These are phyloP conservation scores for Melanchra persicariae DNA, from an alignment of 2,888 invertebrate genomes.

Conservation along the genomic window DNA sequence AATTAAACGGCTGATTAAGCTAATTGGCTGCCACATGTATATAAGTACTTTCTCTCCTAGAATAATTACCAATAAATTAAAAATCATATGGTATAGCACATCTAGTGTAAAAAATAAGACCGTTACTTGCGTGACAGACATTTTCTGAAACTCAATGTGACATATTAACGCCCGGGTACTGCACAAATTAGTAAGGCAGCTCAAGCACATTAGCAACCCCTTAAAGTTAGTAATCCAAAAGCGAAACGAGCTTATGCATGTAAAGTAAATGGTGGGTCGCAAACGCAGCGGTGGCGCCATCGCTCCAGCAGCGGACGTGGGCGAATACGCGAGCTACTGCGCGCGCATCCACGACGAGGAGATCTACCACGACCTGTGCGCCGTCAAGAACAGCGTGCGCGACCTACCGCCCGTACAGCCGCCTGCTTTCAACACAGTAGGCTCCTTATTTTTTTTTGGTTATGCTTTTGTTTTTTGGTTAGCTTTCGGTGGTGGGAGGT, in stretches of 20 bases:
- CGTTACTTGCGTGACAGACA: no score
- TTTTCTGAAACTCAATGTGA: no score
- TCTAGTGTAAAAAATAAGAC: no score
- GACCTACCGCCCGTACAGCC: constrained; percentile 88
- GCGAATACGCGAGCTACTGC: constrained; percentile 93
- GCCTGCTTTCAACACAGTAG: constrained; percentile 88
- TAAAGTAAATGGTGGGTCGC: constrained; percentile 71
- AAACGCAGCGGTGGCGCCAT: constrained; percentile 79
- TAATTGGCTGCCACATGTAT: no score
- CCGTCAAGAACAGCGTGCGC: constrained; percentile 90
- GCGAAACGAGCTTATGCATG: constrained; percentile 66
- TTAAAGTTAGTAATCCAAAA: constrained; percentile 59
- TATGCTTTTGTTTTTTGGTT: constrained; percentile 49
- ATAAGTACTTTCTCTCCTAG: no score
- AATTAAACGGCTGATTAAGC: no score
- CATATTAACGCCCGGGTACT: not conserved
- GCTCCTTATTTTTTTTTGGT: constrained; percentile 68
- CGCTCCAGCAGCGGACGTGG: constrained; percentile 83
- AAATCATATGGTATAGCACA: no score
- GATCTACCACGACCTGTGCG: constrained; percentile 98
- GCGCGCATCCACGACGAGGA: constrained; percentile 96
- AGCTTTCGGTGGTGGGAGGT: constrained; percentile 57
- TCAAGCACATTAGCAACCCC: constrained; percentile 9
- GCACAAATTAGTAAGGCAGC: constrained; percentile 8
- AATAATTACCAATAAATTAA: no score